Evolutionary conservation across 2,113 vertebrate species (phyloP), one percentile per base, ranked within the genome.

Genomic region (Lynx canadensis): DNA sequence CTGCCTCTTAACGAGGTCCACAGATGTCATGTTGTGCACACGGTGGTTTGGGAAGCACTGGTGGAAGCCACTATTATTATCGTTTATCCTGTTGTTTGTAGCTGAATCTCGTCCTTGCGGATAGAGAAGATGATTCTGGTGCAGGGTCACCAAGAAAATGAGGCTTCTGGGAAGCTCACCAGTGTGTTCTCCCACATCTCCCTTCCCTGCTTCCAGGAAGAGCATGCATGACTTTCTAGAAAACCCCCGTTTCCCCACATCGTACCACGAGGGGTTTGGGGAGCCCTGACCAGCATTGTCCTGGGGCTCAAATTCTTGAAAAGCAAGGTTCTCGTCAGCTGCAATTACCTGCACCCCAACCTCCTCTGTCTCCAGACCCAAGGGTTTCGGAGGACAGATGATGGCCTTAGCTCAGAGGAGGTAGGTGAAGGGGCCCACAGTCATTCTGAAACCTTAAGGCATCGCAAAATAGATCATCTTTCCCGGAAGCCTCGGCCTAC

Each of bases 361-460:
- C n/a, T 3, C 12, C 29, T 31, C n/a, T 63, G 38, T 80, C 63
- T 66, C 23, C 12, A 84, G 92, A 55, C 36, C 63, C 33, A 36
- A 71, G 31, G 65, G 66, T 19, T 6, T 80, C 68, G 16, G 48
- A 48, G 14, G 60, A 57, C 3, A n/a, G 52, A 55, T 11, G 65
- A 36, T 25, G 65, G n/a, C 5, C 3, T 38, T 71, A 94, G 15
- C 38, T 66, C 45, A 66, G 57, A 85, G 69, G 45, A 86, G 13
- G 60, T 65, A 90, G 50, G 33, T 36, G 29, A 68, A 50, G 33
- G n/a, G 12, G 23, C 36, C 55, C 16, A 9, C 9, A 94, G 96
- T 95, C 93, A 97, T 97, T 97, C 7, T 94, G 96, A 96, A 98
- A 97, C 91, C 38, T 82, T 66, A 36, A 68, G 36, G 57, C n/a